Evolutionary conservation across 1,140 invertebrate species (phyloP).

Genomic region (Telenomus remus): DNA sequence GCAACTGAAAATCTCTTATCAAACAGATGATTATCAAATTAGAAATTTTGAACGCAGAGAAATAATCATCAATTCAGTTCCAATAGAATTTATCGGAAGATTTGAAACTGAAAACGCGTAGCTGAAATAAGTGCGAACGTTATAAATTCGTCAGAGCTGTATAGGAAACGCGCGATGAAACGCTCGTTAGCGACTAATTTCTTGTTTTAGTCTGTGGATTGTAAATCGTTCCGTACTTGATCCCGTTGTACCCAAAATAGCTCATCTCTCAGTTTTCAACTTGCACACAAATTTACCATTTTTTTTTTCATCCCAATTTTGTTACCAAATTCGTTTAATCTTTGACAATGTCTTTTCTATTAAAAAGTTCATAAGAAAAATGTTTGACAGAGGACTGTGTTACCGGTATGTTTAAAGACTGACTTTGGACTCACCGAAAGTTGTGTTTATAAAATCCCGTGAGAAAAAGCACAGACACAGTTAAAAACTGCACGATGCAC

Average conservation of each 20-base stretch:
- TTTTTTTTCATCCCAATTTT: background rate
- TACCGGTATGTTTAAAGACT: no score
- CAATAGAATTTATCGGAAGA: no score
- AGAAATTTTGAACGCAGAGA: no score
- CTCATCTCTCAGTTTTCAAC: conserved; percentile 1
- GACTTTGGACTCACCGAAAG: no score
- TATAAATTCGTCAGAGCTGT: conserved; percentile 8
- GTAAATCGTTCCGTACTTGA: conserved; percentile 13
- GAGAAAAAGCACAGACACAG: conserved; percentile 7
- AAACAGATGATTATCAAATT: no score
- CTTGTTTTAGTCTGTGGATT: conserved; percentile 10
- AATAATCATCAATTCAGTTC: no score
- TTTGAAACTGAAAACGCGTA: background rate
- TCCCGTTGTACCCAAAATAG: conserved; percentile 15
- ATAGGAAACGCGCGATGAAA: conserved; percentile 4
- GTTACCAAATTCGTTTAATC: background rate
- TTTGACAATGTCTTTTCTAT: no score
- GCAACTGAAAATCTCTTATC: no score
- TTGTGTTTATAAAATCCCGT: background rate
- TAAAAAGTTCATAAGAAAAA: no score
- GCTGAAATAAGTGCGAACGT: background rate
- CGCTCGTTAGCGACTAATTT: conserved; percentile 15
- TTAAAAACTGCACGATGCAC: conserved; percentile 10
- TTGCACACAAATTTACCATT: conserved; percentile 2
- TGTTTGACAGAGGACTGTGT: no score